Evolutionary conservation across 2,113 vertebrate genomes (phyloP), one percentile per base, ranked within the genome.

Genomic region (Cisticola juncidis): DNA sequence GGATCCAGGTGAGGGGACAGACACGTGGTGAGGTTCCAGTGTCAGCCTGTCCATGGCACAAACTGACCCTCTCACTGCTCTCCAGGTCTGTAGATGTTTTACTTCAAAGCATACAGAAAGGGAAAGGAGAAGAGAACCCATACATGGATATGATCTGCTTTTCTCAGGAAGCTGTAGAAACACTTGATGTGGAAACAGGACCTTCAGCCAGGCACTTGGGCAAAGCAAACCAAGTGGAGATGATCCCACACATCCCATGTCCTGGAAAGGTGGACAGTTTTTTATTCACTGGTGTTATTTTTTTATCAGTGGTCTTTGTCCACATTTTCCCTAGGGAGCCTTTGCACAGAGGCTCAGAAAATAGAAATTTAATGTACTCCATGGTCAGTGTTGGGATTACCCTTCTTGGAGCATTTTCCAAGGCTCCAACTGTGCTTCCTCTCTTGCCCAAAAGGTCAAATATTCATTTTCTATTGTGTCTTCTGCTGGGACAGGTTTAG

Each of bases 191-290:
- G 29, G 44, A 64, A 84, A 36, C 3, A 36, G 8, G 7, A 19
- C 24, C 54, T 84, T 69, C 50, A 77, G 45, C 5, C 20, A 69
- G 31, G 20, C 25, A n/a, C 11, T 31, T 26, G 22, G 14, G 24
- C 0, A 4, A 62, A 58, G 35, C 7, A 93, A 70, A 71, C 6
- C 22, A 48, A 54, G 51, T 15, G 22, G 50, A 26, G 14, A 28
- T 48, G 35, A 31, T 36, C 6, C 22, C 57, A 71, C 28, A 45
- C 31, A 14, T 4, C 4, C 7, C 13, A 31, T 0, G 0, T 9
- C 23, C 36, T 40, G 17, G 45, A 54, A 68, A 35, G 26, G 7
- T 35, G 14, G 21, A 19, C 14, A 19, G 8, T 58, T 90, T 74
- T 15, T 61, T 69, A 40, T 29, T 64, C 31, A 69, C 5, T 20